Base-by-base conservation (phyloP, 2,797 vertebrate species). In the Poeciliopsis infans region DNA sequence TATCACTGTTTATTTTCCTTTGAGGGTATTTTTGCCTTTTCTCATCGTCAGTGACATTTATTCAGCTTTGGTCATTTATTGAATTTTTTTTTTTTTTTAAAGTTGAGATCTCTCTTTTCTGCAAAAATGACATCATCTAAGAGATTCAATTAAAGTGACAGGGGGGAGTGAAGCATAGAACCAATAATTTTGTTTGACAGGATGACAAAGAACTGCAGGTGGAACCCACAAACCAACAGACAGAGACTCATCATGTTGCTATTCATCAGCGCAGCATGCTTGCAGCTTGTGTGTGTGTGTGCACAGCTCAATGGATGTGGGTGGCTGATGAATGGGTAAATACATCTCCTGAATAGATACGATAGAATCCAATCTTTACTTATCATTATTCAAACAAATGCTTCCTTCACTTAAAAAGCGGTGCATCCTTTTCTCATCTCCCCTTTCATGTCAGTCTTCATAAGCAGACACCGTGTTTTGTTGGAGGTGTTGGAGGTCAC, bases 31-130 rank as follows among this genome's bases (percentile, higher is more conserved):
- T 82, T 76, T 75, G 53, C 15, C 69, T 90, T 80, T 91, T 88
- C 51, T 39, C 43, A 84, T 93, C 91, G 88, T 47, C 41, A 5
- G 74, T 91, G 83, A 91, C 83, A 82, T 92, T 84, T 85, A 88
- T 51, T 78, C 79, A 79, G 61, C 72, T 72, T 59, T 39, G 2
- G 74, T 81, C 83, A 87, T 93, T 86, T 2, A 41, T 25, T 68
- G 7, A 59, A 31, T 59, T 31, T 2, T 12, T 59, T 13, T 4
- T 12, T 23, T 41, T 68, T 80, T 59, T 88, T 85, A 82, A 90
- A 78, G 81, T 83, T 87, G 80, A 47, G 49, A 80, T 83, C 82
- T 80, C 47, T 10, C 53, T 87, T 93, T 87, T 74, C 49, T 79
- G 72, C 81, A 80, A 90, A 91, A 61, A 92, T 90, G 49, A n/a